Conservation (phyloP, 2,797 vertebrate species). For the Podarcis siculus region DNA sequence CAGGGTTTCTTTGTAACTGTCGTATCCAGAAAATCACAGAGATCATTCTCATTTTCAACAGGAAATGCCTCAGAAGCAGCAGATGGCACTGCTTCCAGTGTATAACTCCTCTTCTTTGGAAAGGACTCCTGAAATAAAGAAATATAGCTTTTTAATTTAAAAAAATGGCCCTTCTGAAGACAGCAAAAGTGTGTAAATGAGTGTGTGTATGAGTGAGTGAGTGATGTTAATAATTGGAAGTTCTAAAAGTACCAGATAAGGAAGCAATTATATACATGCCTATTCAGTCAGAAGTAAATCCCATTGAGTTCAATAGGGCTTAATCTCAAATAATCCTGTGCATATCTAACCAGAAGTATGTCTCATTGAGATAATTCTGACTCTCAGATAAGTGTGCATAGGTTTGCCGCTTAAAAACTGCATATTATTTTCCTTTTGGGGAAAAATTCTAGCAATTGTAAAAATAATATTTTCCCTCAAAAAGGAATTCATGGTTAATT, state of each 20-base stretch:
- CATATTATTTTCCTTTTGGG: neutral
- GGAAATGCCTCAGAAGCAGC: conserved; percentile 89
- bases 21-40: conserved; percentile 88
- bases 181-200: neutral
- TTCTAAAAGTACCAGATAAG: neutral
- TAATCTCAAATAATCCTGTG: too few relatives aligned
- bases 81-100: conserved; percentile 84
- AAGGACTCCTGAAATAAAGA: conserved; percentile 85
- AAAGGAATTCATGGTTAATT: neutral
- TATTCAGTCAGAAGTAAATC: neutral
- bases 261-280: neutral
- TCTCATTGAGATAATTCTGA: too few relatives aligned
- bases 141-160: conserved; percentile 41
- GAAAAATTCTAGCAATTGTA: neutral
- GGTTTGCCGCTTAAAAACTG: neutral
- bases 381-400: too few relatives aligned
- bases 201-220: too few relatives aligned
- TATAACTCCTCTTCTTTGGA: conserved; percentile 82
- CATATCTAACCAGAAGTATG: too few relatives aligned
- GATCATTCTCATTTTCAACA: conserved; percentile 90
- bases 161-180: conserved; percentile 42
- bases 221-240: too few relatives aligned
- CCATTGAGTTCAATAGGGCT: neutral
- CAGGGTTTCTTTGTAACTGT: conserved; percentile 94
- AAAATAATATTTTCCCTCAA: neutral